These are phyloP conservation scores for Cheilosia vulpina DNA, from an alignment of 2,888 invertebrate species.

Conservation along the genomic window DNA sequence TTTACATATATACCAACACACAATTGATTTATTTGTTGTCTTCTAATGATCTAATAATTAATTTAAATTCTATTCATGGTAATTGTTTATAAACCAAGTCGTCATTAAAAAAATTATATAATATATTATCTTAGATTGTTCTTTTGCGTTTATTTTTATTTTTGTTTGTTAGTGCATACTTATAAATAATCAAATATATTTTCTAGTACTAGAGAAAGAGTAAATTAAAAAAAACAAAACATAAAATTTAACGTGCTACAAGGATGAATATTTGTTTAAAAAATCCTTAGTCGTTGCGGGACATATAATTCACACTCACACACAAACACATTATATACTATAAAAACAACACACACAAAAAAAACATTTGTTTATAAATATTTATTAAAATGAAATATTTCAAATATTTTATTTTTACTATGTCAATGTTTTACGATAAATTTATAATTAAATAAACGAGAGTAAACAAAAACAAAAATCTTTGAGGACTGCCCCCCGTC, in stretches of 20 bases:
- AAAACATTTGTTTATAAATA: slow-evolving; percentile 55
- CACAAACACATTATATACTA: slow-evolving; percentile 5
- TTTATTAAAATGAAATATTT: slow-evolving; percentile 58
- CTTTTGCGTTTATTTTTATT: slow-evolving; percentile 45
- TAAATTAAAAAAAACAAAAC: slow-evolving; percentile 16
- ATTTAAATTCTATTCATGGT: slow-evolving; percentile 24
- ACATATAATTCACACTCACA: slow-evolving; percentile 42
- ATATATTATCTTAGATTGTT: slow-evolving; percentile 27
- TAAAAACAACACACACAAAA: slow-evolving; percentile 5
- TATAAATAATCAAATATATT: slow-evolving; percentile 58
- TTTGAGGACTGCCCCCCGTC: slow-evolving; percentile 60
- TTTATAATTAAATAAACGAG: slow-evolving; percentile 37
- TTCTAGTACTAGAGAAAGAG: slow-evolving; percentile 43
- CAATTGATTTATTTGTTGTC: slow-evolving; percentile 37
- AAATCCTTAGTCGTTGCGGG: slow-evolving; percentile 70
- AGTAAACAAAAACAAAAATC: slow-evolving; percentile 35
- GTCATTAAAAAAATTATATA: slow-evolving; percentile 36
- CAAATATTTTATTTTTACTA: slow-evolving; percentile 44
- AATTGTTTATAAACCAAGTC: slow-evolving; percentile 42
- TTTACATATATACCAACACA: slow-evolving; percentile 21
- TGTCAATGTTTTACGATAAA: slow-evolving; percentile 63
- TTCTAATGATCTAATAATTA: slow-evolving; percentile 34
- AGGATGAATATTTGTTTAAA: slow-evolving; percentile 75
- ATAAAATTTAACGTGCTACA: slow-evolving; percentile 57
- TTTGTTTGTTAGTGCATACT: slow-evolving; percentile 33